Base-by-base conservation (phyloP, 2,888 invertebrate species). In the Torymus aiolomorphi region DNA sequence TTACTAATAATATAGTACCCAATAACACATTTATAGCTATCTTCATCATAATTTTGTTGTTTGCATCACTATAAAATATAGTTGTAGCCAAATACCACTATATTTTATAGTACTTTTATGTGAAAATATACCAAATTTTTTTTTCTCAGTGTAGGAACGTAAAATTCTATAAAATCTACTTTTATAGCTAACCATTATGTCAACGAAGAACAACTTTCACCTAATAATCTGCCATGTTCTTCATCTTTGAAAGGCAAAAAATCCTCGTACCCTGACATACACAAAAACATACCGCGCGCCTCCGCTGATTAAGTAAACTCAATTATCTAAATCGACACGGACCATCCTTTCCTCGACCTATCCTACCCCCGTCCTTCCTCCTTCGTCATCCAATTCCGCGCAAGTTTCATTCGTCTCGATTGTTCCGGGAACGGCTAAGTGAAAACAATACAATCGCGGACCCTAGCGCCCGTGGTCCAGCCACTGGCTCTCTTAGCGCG, bases 261-360 rank as follows among this genome's bases (percentile, higher is more conserved):
- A 57, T 61, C n/a, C 59, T 31, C 31, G 2, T 31, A 31, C 2
- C 2, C 31, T 31, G 8, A 3, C 31, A 31, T 31, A 31, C 31
- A 42, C 8, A 42, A 42, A 42, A 42, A 42, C 42, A 42, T 42
- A 42, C 8, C 42, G 42, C 8, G 42, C 20, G 31, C 20, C 51
- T 18, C 12, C 24, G n/a, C 75, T 76, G 73, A 74, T 74, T 73
- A 82, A 76, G 73, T 76, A 79, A 77, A 82, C 72, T 76, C 81
- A 82, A 82, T 82, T 82, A 82, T 70, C 81, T 76, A 82, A 79
- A 82, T 82, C 79, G 79, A 79, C 69, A 20, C 56, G 54, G 69
- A 31, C 59, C 42, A 42, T 42, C 42, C 42, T 42, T 42, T 42
- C 42, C 31, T 8, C 31, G 31, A 31, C 31, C 42, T 42, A 42